These are phyloP conservation scores for Brachionichthys hirsutus DNA, from an alignment of 2,113 vertebrate species.

Conservation along the genomic window DNA sequence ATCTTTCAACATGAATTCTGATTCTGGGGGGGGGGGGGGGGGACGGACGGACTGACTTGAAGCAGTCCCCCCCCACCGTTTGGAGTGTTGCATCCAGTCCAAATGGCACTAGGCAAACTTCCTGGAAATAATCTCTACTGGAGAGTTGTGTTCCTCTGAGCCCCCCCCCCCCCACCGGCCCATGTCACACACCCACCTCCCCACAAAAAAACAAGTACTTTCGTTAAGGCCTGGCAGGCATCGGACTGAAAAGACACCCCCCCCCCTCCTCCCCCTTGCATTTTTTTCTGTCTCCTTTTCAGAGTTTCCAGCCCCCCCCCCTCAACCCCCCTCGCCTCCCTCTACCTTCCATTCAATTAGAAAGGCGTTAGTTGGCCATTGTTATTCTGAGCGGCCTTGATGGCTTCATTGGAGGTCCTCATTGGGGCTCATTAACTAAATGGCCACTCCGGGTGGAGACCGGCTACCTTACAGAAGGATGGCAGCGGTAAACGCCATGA, in stretches of 20 bases:
- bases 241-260: slow-evolving; percentile 72
- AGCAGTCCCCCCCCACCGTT: not conserved
- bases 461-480: slow-evolving; percentile 32
- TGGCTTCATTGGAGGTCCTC: slow-evolving; percentile 83
- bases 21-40: too few species aligned
- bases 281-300: slow-evolving; percentile 70
- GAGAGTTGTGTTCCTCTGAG: slow-evolving; percentile 49
- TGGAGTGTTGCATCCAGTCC: slow-evolving; percentile 12
- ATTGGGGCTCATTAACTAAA: slow-evolving; percentile 82
- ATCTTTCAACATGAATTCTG: too few species aligned
- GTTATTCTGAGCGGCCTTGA: slow-evolving; percentile 81
- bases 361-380: slow-evolving; percentile 82
- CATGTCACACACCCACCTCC: slow-evolving; percentile 42
- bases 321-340: slow-evolving; percentile 64
- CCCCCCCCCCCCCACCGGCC: slow-evolving; percentile 37
- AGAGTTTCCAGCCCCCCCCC: slow-evolving; percentile 65
- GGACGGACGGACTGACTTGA: too few species aligned
- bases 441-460: slow-evolving; percentile 65
- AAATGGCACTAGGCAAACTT: slow-evolving; percentile 47
- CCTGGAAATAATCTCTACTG: slow-evolving; percentile 60
- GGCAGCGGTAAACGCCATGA: not conserved
- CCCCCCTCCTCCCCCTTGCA: not conserved
- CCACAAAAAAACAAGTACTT: slow-evolving; percentile 70
- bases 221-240: slow-evolving; percentile 77
- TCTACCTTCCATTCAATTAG: slow-evolving; percentile 81